Percentiles rank a stretch among this genome's conserved stretches.
These are phyloP conservation scores for Meloidogyne chitwoodi DNA, from an alignment of 1,140 invertebrate genomes.

Conservation along the genomic window DNA sequence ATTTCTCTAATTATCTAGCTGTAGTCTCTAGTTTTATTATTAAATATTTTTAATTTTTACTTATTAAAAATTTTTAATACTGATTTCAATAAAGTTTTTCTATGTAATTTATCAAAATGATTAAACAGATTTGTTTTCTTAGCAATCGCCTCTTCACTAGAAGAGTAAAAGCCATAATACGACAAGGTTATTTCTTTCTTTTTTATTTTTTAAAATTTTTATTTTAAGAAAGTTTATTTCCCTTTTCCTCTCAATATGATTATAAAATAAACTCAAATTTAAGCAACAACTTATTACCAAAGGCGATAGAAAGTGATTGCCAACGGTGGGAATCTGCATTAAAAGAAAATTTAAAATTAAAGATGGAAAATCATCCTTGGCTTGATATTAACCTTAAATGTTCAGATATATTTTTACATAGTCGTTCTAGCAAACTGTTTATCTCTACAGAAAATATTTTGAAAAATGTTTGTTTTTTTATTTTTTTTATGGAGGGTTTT, in stretches of 20 bases:
- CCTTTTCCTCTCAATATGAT: background rate
- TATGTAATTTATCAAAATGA: background rate
- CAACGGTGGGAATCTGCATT: background rate
- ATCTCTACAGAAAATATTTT: background rate
- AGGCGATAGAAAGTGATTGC: background rate
- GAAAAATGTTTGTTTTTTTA: background rate
- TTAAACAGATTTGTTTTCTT: background rate
- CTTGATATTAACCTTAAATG: background rate
- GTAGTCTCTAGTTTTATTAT: too few relatives aligned
- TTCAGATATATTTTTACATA: background rate
- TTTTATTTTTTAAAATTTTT: background rate
- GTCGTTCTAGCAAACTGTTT: background rate
- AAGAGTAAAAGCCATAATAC: background rate
- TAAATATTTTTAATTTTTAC: too few relatives aligned
- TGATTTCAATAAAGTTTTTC: too few relatives aligned
- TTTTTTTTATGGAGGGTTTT: too few relatives aligned
- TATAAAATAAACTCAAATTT: background rate
- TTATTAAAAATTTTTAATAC: too few relatives aligned
- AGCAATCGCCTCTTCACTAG: background rate
- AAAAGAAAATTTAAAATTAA: background rate
- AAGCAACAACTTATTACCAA: background rate
- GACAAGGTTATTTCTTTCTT: background rate
- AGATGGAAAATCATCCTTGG: background rate
- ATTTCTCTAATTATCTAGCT: too few relatives aligned
- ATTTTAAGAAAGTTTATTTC: background rate